Base-by-base conservation (phyloP, 2,888 invertebrate genomes). In the Hemicrepidius hirtus region DNA sequence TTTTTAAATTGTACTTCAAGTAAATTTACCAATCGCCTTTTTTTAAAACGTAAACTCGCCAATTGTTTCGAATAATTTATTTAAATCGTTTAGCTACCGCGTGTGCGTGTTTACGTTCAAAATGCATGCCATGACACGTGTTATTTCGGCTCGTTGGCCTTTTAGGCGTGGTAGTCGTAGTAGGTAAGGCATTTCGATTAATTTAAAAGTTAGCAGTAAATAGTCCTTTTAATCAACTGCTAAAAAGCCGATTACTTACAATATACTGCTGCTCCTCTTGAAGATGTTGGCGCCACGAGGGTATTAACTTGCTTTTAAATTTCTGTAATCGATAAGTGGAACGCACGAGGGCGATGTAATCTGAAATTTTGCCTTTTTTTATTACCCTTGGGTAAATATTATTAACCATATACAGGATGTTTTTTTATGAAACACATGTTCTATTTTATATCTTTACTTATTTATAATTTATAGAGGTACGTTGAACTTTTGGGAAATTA, bases 141-240 rank as follows among this genome's bases (percentile, higher is more conserved):
- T 71, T 65, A 67, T 76, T 64, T 70, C 75, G 40, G 64, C 63
- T 35, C 67, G 68, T 62, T 77, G 77, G 74, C 69, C 74, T 16
- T 75, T 77, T 68, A 70, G 73, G 68, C 75, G 75, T 69, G 35
- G 70, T 64, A 73, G 68, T 57, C 73, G 73, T 64, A 20, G 35
- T 64, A 73, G 76, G 77, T 77, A 71, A 77, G 76, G 41, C 18
- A 20, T 60, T 64, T 64, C 37, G 18, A 41, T 66, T 66, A 20
- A 37, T 10, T 13, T 13, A 28, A 13, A 7, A 20, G 12, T 53
- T 24, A 9, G 28, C 28, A 5, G n/a, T 6, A 53, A 53, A 13
- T n/a, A 28, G 12, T 53, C 12, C n/a, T n/a, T 24, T 32, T 13
- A 37, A 35, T 57, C 10, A 18, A 18, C 0, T 46, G 1, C 13